These are phyloP conservation scores for Drosophila nikananu DNA, from an alignment of 1,140 invertebrate species.

Conservation along the genomic window DNA sequence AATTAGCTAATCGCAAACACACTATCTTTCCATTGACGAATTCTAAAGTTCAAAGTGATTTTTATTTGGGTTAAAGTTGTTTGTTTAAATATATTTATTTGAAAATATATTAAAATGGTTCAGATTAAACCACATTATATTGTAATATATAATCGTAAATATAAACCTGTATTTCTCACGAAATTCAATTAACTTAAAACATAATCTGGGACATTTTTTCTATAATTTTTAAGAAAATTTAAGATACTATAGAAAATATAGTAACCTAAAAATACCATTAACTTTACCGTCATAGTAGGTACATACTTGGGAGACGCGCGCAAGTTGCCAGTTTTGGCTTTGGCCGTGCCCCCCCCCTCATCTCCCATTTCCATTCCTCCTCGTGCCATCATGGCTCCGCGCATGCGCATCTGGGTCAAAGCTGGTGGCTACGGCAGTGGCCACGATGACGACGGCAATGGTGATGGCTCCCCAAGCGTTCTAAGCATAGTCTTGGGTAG, in stretches of 20 bases:
- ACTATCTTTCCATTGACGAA: no score
- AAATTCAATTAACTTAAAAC: no score
- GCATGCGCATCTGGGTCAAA: slow-evolving; percentile 74
- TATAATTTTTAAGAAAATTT: neutral
- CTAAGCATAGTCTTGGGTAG: slow-evolving; percentile 44
- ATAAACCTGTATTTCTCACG: no score
- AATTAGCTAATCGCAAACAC: no score
- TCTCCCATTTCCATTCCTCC: slow-evolving; percentile 8
- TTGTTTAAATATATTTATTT: no score
- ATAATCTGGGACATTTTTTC: no score
- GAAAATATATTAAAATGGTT: no score
- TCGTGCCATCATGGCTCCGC: slow-evolving; percentile 34
- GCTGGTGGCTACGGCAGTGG: slow-evolving; percentile 51
- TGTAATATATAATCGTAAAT: no score
- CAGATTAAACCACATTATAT: no score
- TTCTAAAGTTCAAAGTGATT: no score
- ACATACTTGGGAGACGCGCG: slow-evolving; percentile 48
- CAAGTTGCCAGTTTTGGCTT: slow-evolving; percentile 73
- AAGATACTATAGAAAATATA: neutral
- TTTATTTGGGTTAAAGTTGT: no score
- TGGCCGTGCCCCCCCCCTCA: slow-evolving; percentile 11
- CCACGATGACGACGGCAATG: slow-evolving; percentile 56
- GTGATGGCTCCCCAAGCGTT: slow-evolving; percentile 56
- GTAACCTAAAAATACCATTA: neutral
- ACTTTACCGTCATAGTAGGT: slow-evolving; percentile 1